Percentiles rank a stretch among this genome's conserved stretches.
Evolutionary conservation across 2,113 vertebrate genomes (phyloP).

Genomic region (Mustelus asterias): DNA sequence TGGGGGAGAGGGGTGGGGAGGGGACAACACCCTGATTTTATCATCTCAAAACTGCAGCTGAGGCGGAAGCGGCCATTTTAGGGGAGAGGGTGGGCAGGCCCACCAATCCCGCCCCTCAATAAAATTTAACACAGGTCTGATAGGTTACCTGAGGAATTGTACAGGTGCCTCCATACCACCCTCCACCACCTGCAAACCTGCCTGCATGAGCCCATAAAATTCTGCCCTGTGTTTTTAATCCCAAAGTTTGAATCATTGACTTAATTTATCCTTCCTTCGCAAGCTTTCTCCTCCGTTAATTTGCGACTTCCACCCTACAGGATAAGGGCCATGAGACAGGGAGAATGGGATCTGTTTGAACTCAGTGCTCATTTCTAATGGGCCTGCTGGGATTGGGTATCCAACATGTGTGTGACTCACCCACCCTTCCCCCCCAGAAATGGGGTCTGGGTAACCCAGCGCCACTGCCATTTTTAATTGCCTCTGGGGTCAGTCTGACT

Average conservation of each 20-base stretch:
- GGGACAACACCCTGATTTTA: no score
- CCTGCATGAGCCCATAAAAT: no score
- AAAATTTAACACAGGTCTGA: neutral
- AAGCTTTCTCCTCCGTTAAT: neutral
- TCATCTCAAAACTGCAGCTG: no score
- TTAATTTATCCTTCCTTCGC: neutral
- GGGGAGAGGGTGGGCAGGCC: neutral
- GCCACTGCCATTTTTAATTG: neutral
- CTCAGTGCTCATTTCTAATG: neutral
- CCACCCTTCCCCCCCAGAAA: neutral
- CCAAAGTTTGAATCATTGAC: neutral
- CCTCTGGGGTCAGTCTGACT: neutral
- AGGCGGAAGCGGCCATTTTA: no score
- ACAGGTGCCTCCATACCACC: no score
- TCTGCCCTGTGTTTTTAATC: no score
- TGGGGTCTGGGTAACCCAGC: neutral
- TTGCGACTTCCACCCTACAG: neutral
- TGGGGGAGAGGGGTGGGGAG: no score
- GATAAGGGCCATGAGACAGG: no score
- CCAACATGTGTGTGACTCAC: no score
- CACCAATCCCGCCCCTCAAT: constrained; percentile 32
- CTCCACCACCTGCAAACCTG: neutral
- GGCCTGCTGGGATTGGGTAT: neutral
- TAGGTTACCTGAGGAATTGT: no score
- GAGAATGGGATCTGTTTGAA: neutral